These are phyloP conservation scores for Drosophila parthenogenetica DNA, from an alignment of 2,888 invertebrate species.

Conservation along the genomic window DNA sequence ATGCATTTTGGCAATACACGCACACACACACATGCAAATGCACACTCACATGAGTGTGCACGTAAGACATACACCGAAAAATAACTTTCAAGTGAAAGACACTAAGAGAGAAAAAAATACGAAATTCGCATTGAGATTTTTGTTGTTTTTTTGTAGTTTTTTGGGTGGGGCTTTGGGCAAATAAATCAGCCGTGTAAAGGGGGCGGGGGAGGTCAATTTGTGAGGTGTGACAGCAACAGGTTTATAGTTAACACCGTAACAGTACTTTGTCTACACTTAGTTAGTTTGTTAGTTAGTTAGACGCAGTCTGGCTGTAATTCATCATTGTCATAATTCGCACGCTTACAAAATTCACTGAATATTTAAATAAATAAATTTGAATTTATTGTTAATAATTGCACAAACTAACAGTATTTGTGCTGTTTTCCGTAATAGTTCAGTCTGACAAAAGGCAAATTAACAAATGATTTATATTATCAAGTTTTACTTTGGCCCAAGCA, in stretches of 20 bases:
- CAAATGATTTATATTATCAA: not conserved
- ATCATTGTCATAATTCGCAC: constrained; percentile 27
- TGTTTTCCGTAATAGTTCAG: no score
- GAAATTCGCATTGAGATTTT: constrained; percentile 9
- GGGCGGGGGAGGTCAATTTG: not conserved
- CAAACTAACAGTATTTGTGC: no score
- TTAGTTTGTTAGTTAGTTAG: constrained; percentile 1
- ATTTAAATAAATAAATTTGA: not conserved
- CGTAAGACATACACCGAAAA: constrained; percentile 11
- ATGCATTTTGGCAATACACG: constrained; percentile 18
- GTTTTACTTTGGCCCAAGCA: not conserved
- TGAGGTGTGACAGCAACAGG: constrained; percentile 24
- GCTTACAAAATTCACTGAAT: not conserved
- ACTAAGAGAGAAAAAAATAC: not conserved
- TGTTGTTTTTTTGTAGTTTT: not conserved
- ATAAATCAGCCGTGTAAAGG: constrained; percentile 5
- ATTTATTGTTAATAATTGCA: not conserved
- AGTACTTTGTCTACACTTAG: constrained; percentile 2
- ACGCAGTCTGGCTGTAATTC: not conserved
- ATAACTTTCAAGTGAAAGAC: constrained; percentile 15
- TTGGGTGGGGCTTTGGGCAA: constrained; percentile 8
- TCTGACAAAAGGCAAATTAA: no score
- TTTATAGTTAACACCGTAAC: constrained; percentile 16
- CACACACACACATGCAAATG: not conserved
- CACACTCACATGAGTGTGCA: not conserved